Evolutionary conservation across 2,888 invertebrate species (phyloP).

Genomic region (Gastrophysa polygoni): DNA sequence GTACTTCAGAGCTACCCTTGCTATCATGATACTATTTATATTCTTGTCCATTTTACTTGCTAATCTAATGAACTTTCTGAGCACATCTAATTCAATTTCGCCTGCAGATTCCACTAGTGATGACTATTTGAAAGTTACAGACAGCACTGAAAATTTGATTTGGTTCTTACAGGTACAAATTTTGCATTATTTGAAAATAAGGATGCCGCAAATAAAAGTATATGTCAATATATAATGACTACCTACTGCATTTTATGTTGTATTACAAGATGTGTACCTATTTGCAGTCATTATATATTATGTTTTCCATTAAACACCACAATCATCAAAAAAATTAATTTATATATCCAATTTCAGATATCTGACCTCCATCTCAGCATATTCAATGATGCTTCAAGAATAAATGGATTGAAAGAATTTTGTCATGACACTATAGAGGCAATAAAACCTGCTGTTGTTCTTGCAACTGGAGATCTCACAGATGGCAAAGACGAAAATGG

Average conservation of each 20-base stretch:
- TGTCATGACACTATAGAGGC: conserved; percentile 74
- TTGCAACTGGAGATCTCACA: conserved; percentile 88
- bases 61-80: conserved; percentile 71
- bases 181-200: too few relatives aligned
- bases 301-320: too few relatives aligned
- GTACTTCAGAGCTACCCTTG: conserved; percentile 67
- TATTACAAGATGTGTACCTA: too few relatives aligned
- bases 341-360: conserved; percentile 74
- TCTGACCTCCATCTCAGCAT: conserved; percentile 90
- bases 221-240: too few relatives aligned
- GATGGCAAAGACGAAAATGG: conserved; percentile 83
- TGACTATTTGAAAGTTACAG: conserved; percentile 61
- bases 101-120: conserved; percentile 37
- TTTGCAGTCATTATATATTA: too few relatives aligned
- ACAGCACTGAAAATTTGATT: conserved; percentile 66
- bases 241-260: too few relatives aligned
- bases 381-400: conserved; percentile 76
- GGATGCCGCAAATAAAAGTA: too few relatives aligned
- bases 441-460: conserved; percentile 76
- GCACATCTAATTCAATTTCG: conserved; percentile 61
- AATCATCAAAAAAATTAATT: too few relatives aligned
- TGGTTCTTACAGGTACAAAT: conserved; percentile 78
- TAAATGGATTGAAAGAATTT: conserved; percentile 79
- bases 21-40: conserved; percentile 67
- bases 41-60: conserved; percentile 71